A percentile compares a stretch with the other conserved stretches of the same genome.
phyloP scores from a whole-genome alignment of 2,888 invertebrate genomes.

The Chironomus tentans region DNA sequence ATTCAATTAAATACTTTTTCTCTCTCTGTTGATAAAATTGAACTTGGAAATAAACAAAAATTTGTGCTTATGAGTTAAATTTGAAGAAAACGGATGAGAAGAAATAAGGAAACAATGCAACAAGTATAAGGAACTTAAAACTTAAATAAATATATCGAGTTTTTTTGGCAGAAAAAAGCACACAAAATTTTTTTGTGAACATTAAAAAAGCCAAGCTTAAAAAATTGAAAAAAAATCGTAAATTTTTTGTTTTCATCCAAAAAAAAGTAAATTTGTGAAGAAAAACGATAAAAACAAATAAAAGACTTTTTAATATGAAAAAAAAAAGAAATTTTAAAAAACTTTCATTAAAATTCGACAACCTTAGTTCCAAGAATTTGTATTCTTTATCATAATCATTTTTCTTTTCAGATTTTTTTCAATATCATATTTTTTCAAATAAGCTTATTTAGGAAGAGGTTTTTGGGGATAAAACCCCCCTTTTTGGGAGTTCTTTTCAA shows the following conservation, averaged over 20 bases:
- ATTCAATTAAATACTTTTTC: not conserved
- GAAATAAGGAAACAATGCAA: not conserved
- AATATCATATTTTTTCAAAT: too few species aligned
- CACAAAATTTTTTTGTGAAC: not conserved
- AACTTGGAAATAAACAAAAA: not conserved
- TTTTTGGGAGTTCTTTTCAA: too few species aligned
- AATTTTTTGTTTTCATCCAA: conserved; percentile 2
- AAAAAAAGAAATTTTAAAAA: not conserved
- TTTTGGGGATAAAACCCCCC: too few species aligned
- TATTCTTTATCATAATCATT: too few species aligned
- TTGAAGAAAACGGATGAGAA: not conserved
- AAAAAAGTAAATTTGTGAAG: not conserved
- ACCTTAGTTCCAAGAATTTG: too few species aligned
- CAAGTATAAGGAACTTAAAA: not conserved
- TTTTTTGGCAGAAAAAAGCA: not conserved
- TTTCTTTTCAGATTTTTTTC: too few species aligned
- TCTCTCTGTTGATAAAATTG: not conserved
- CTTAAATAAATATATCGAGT: not conserved
- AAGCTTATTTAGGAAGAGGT: too few species aligned
- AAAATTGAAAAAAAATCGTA: not conserved
- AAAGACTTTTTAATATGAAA: conserved; percentile 8
- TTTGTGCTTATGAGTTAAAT: not conserved
- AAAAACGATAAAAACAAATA: conserved; percentile 1
- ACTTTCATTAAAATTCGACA: too few species aligned
- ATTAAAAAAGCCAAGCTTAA: not conserved